These are phyloP conservation scores for Stramonita haemastoma DNA, from an alignment of 2,888 invertebrate species.

Conservation along the genomic window DNA sequence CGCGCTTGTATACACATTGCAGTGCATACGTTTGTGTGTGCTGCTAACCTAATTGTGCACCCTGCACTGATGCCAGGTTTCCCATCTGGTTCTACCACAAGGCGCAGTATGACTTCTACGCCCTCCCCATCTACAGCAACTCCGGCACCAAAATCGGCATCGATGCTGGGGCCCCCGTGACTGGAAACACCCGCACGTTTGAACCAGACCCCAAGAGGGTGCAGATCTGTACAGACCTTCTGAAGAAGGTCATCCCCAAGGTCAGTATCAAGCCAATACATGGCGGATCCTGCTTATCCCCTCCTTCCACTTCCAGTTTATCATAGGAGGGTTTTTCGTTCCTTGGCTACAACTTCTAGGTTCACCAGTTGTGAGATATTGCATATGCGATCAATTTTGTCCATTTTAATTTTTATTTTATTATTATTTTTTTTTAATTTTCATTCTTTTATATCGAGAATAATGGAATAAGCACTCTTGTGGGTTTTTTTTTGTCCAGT, in stretches of 20 bases:
- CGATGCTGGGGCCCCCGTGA: slow-evolving; percentile 70
- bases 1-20: neutral
- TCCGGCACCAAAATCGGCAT: slow-evolving; percentile 72
- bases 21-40: neutral
- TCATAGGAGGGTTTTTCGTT: no score
- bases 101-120: slow-evolving; percentile 65
- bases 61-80: slow-evolving; percentile 55
- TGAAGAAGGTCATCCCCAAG: slow-evolving; percentile 66
- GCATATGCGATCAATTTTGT: no score
- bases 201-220: slow-evolving; percentile 68
- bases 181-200: slow-evolving; percentile 68
- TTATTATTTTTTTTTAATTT: no score
- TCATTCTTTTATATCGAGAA: no score
- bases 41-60: neutral
- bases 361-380: no score
- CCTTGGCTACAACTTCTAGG: no score
- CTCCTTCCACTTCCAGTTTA: no score
- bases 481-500: no score
- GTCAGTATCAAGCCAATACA: slow-evolving; percentile 51
- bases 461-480: no score
- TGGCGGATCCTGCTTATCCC: no score
- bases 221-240: slow-evolving; percentile 58
- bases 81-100: slow-evolving; percentile 72
- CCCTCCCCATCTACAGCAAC: slow-evolving; percentile 71
- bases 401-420: no score